These are phyloP conservation scores for Cygnus olor DNA, from an alignment of 2,797 vertebrate species.

Conservation along the genomic window DNA sequence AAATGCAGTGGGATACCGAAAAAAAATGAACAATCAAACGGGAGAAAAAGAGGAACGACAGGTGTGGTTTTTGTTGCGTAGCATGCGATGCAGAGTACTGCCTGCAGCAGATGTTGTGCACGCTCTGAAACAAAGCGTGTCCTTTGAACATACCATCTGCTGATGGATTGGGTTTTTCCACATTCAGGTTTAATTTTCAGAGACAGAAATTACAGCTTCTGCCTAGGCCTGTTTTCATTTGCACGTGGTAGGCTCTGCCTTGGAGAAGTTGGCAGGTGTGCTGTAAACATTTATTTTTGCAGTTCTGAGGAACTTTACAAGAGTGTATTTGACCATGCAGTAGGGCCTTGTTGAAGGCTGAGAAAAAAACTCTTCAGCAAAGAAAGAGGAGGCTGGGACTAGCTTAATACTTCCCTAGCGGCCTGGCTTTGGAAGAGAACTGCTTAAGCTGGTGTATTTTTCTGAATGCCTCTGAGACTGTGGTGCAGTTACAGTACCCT, in stretches of 20 bases:
- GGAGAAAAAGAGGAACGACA: background rate
- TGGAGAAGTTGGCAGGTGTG: background rate
- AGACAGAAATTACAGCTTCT: background rate
- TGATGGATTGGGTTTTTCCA: background rate
- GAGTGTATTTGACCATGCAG: background rate
- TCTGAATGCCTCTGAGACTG: background rate
- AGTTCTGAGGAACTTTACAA: background rate
- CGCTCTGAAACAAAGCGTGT: background rate
- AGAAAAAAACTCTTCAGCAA: background rate
- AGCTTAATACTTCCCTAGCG: background rate
- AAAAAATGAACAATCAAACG: rapidly evolving
- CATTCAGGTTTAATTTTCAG: background rate
- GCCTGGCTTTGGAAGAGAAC: background rate
- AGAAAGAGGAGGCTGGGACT: background rate
- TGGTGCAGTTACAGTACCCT: background rate
- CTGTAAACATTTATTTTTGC: rapidly evolving
- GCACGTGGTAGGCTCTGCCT: background rate
- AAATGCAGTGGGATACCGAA: background rate
- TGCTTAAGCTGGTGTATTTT: background rate
- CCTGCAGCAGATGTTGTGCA: background rate
- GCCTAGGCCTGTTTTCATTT: background rate
- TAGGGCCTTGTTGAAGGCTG: background rate
- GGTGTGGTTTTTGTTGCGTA: background rate
- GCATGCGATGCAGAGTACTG: background rate
- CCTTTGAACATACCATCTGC: background rate